Percentiles rank a stretch among this genome's conserved stretches.
Evolutionary conservation across 2,113 vertebrate species (phyloP).

Genomic region (Triplophysa rosa): DNA sequence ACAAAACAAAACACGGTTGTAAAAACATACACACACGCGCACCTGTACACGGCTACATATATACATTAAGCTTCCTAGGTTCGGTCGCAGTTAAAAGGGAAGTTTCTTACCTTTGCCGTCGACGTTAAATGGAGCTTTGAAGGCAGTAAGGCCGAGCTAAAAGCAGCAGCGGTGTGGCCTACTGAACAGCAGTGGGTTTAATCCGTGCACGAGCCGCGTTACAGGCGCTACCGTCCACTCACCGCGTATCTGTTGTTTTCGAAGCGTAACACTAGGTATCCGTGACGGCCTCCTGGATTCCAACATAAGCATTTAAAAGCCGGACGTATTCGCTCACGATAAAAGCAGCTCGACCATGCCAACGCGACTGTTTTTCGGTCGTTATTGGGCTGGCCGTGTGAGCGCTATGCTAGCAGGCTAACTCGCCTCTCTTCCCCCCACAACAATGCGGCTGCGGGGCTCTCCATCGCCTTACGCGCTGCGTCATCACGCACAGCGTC

Average conservation of each 20-base stretch:
- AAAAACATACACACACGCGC: not conserved
- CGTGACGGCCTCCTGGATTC: slow-evolving; percentile 57
- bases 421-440: slow-evolving; percentile 70
- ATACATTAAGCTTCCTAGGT: not conserved
- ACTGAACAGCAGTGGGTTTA: slow-evolving; percentile 63
- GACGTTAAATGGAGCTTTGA: slow-evolving; percentile 53
- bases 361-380: slow-evolving; percentile 14
- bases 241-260: slow-evolving; percentile 58
- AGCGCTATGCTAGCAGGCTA: slow-evolving; percentile 62
- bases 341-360: slow-evolving; percentile 43
- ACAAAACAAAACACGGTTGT: slow-evolving; percentile 65
- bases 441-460: slow-evolving; percentile 76
- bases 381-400: slow-evolving; percentile 37
- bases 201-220: slow-evolving; percentile 50
- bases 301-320: slow-evolving; percentile 10
- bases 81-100: not conserved
- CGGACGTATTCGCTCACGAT: slow-evolving; percentile 22
- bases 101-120: slow-evolving; percentile 60
- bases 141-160: slow-evolving; percentile 50
- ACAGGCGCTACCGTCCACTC: slow-evolving; percentile 54
- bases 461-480: slow-evolving; percentile 51
- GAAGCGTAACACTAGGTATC: slow-evolving; percentile 53
- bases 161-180: slow-evolving; percentile 72
- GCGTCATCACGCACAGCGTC: slow-evolving; percentile 60
- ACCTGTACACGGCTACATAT: not conserved